Conservation (phyloP, 2,113 vertebrate genomes). For the Morone chrysops region DNA sequence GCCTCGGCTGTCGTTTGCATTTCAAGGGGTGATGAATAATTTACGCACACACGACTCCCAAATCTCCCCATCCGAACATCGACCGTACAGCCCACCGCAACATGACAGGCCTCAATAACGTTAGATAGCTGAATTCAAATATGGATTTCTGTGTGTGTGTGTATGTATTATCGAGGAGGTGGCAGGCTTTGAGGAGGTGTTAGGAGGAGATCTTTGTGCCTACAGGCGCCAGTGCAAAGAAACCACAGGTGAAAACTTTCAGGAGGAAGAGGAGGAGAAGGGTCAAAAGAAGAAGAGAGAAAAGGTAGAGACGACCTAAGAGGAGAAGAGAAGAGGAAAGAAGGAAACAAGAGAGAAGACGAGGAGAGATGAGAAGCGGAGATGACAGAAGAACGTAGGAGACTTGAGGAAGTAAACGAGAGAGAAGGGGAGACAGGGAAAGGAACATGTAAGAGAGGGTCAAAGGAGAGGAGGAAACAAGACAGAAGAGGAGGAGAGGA, state of each 20-base stretch:
- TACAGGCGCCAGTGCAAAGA: conserved; percentile 29
- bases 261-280: conserved; percentile 27
- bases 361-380: background rate
- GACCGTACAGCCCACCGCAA: conserved; percentile 44
- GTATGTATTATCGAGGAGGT: conserved; percentile 27
- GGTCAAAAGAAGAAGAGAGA: background rate
- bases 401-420: background rate
- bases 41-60: conserved; percentile 56
- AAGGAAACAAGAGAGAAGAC: background rate
- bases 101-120: conserved; percentile 60
- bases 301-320: background rate
- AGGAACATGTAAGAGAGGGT: background rate
- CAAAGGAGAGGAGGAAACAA: background rate
- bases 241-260: conserved; percentile 61
- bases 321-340: background rate
- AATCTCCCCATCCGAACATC: conserved; percentile 40
- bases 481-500: background rate
- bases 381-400: too few relatives aligned
- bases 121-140: conserved; percentile 45
- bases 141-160: conserved; percentile 21
- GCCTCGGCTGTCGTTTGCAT: conserved; percentile 71
- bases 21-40: conserved; percentile 74
- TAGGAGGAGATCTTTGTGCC: conserved; percentile 40
- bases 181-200: conserved; percentile 47
- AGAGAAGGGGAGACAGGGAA: background rate